Base-by-base conservation (phyloP, 2,797 vertebrate species). In the Semotilus atromaculatus region DNA sequence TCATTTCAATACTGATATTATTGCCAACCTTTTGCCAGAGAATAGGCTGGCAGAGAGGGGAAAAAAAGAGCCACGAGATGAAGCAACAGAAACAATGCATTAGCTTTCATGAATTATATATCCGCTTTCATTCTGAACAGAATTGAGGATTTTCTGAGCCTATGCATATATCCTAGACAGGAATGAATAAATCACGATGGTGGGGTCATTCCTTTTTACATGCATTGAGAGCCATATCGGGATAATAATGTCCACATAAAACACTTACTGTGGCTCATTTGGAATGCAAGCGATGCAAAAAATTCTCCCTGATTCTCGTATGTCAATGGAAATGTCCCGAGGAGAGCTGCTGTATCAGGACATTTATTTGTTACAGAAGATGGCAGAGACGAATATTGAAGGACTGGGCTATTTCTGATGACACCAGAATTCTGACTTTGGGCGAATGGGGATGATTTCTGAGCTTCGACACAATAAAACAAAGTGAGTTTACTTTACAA, bases 71-170 rank as follows among this genome's bases (percentile, higher is more conserved):
- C 76, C 68, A 89, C 74, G 85, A 91, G 92, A 93, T 93, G 93
- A 94, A 94, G 92, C 93, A 94, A 95, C 93, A 95, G 94, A 95
- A 95, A 95, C 94, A 95, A 94, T 94, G 93, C 94, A 94, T 94
- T 95, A 93, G 93, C 92, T 94, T 93, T 95, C 92, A 95, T 95
- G 94, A 95, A 95, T 95, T 94, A 95, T 94, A 94, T 92, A 95
- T 94, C 87, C 86, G 84, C 90, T 64, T 85, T 93, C 92, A 88
- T 91, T 94, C 89, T 75, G 83, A 86, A 90, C 82, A 85, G 90
- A 93, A 92, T 86, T 75, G 62, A 90, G 88, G 91, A 89, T 93
- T 94, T 93, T 89, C 86, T 90, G 90, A 89, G 38, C 92, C 91
- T 92, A 88, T 68, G 91, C 86, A 92, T 92, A 93, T 93, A 93